phyloP scores from a whole-genome alignment of 1,140 invertebrate species.

The Akabosia matsudoensis region DNA sequence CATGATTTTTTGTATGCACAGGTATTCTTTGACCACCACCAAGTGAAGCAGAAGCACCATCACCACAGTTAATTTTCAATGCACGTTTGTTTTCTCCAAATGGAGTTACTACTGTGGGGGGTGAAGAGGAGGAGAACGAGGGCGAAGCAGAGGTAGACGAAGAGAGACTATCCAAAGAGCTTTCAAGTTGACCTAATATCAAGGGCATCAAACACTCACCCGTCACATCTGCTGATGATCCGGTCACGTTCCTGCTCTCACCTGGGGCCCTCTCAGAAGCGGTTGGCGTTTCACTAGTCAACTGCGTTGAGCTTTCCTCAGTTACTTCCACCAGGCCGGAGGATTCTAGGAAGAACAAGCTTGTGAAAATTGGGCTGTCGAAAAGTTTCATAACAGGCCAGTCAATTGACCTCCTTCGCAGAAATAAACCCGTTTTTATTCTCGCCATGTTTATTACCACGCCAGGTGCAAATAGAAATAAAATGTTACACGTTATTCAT shows the following conservation, averaged over 20 bases:
- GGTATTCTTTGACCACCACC: too few species aligned
- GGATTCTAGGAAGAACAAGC: neutral
- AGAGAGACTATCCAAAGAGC: conserved; percentile 44
- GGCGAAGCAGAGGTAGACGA: neutral
- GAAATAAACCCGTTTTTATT: too few species aligned
- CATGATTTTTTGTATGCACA: too few species aligned
- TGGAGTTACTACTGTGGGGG: conserved; percentile 1
- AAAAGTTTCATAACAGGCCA: neutral
- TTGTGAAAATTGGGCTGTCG: neutral
- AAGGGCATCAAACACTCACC: conserved; percentile 62
- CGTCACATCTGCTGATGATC: conserved; percentile 42
- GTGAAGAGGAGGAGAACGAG: neutral
- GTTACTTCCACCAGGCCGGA: neutral
- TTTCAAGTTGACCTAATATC: conserved; percentile 58
- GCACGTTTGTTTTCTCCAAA: conserved; percentile 32
- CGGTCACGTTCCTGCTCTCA: too few species aligned
- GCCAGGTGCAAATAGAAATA: neutral
- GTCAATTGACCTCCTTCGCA: too few species aligned
- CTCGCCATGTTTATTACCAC: neutral
- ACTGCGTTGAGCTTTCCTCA: conserved; percentile 58
- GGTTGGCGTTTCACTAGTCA: conserved; percentile 58
- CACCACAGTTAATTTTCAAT: too few species aligned
- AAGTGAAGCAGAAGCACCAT: too few species aligned
- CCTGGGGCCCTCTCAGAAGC: conserved; percentile 57
- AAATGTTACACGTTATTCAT: neutral